Evolutionary conservation across 1,140 invertebrate species (phyloP).

Genomic region (Drosophila suzukii): DNA sequence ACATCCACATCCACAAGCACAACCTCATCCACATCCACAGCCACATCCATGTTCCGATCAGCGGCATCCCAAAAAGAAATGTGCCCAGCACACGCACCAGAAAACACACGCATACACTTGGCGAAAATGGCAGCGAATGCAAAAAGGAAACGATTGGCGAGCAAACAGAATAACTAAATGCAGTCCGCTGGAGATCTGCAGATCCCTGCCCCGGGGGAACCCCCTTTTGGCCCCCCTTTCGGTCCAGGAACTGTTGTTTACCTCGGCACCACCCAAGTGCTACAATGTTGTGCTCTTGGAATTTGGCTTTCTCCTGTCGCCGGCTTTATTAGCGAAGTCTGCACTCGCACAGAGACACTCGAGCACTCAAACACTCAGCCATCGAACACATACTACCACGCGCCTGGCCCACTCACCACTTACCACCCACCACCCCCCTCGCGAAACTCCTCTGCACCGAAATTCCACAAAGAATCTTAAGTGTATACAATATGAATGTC

Average conservation of each 20-base stretch:
- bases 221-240: not conserved
- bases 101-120: constrained; percentile 30
- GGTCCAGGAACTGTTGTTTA: constrained; percentile 26
- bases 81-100: constrained; percentile 51
- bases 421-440: not conserved
- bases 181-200: constrained; percentile 8
- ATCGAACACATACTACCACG: constrained; percentile 2
- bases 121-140: constrained; percentile 61
- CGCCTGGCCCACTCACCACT: constrained; percentile 22
- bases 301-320: constrained; percentile 80
- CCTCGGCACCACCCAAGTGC: constrained; percentile 57
- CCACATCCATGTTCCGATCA: constrained; percentile 33
- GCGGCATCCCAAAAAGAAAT: constrained; percentile 80
- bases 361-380: constrained; percentile 1
- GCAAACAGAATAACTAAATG: constrained; percentile 79
- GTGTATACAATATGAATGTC: constrained; percentile 80
- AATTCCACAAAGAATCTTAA: constrained; percentile 80
- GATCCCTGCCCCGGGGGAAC: constrained; percentile 1
- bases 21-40: constrained; percentile 9
- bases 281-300: constrained; percentile 77
- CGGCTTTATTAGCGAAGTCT: constrained; percentile 81
- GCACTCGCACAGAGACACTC: constrained; percentile 19
- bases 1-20: constrained; percentile 8
- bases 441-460: constrained; percentile 54
- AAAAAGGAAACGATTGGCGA: constrained; percentile 52